phyloP scores from a whole-genome alignment of 2,797 vertebrate genomes.

The Poecilia velifera region DNA sequence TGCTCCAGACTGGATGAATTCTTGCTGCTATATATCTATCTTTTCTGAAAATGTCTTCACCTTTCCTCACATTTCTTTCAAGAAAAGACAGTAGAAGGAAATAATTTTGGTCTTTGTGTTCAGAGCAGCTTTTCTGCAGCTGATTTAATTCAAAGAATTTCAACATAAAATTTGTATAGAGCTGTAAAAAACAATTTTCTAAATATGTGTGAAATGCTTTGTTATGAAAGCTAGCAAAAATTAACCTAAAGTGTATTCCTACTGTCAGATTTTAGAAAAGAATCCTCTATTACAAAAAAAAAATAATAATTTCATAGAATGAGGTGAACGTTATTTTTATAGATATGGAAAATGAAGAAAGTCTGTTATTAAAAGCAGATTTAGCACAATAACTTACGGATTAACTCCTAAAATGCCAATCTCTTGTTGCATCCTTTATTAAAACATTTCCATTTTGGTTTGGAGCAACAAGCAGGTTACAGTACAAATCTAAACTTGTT shows the following conservation, averaged over 20 bases:
- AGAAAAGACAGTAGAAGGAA: neutral
- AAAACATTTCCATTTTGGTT: neutral
- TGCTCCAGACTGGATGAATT: neutral
- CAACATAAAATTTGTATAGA: neutral
- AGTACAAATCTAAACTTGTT: neutral
- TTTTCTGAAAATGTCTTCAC: neutral
- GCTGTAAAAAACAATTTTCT: neutral
- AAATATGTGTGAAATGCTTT: neutral
- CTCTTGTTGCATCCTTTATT: neutral
- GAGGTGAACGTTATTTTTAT: neutral
- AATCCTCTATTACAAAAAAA: neutral
- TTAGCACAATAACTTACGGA: neutral
- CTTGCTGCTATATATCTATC: neutral
- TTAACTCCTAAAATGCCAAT: neutral
- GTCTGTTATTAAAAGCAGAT: no score
- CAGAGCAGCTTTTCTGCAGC: neutral
- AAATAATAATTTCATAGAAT: no score
- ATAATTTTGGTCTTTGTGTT: neutral
- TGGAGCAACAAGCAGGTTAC: neutral
- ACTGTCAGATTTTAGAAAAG: neutral
- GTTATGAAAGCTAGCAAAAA: neutral
- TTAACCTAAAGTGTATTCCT: neutral
- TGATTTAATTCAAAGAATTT: neutral
- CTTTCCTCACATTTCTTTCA: neutral
- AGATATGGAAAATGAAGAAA: no score